phyloP scores from a whole-genome alignment of 2,797 vertebrate species.

The Thaleichthys pacificus region DNA sequence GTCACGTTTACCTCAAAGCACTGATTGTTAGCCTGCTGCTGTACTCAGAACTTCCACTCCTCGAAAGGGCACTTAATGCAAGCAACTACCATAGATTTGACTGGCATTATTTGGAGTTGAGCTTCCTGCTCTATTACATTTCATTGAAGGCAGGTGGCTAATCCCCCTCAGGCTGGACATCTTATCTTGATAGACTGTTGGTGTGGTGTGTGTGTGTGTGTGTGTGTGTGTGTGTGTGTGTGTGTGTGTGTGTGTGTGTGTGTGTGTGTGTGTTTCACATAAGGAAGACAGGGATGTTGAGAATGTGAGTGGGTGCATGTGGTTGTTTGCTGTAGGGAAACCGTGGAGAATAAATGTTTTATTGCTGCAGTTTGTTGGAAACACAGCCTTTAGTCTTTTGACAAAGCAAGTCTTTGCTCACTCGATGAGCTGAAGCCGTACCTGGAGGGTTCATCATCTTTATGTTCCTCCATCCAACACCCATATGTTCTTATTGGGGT shows the following conservation, averaged over 20 bases:
- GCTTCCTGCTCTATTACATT: too few relatives aligned
- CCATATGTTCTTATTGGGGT: slow-evolving; percentile 14
- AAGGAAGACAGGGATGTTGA: background rate
- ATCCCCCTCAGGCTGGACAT: too few relatives aligned
- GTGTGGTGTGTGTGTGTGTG: background rate
- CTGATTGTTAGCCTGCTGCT: too few relatives aligned
- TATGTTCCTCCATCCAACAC: slow-evolving; percentile 5
- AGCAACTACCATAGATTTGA: too few relatives aligned
- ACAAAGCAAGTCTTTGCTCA: background rate
- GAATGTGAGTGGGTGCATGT: background rate
- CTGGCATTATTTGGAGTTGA: too few relatives aligned
- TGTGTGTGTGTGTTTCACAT: background rate
- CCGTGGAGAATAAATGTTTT: background rate
- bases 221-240: background rate
- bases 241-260: background rate
- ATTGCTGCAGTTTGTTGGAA: slow-evolving; percentile 4
- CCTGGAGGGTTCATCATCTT: background rate
- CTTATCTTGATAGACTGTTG: background rate
- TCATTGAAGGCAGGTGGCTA: too few relatives aligned
- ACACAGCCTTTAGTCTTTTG: background rate
- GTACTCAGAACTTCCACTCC: too few relatives aligned
- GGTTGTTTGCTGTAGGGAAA: background rate
- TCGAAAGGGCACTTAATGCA: too few relatives aligned
- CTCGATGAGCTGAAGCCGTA: slow-evolving; percentile 3
- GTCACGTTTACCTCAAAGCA: too few relatives aligned